Evolutionary conservation across 2,888 invertebrate species (phyloP), one percentile per base, ranked within the genome.

Genomic region (Drosophila ustulata): DNA sequence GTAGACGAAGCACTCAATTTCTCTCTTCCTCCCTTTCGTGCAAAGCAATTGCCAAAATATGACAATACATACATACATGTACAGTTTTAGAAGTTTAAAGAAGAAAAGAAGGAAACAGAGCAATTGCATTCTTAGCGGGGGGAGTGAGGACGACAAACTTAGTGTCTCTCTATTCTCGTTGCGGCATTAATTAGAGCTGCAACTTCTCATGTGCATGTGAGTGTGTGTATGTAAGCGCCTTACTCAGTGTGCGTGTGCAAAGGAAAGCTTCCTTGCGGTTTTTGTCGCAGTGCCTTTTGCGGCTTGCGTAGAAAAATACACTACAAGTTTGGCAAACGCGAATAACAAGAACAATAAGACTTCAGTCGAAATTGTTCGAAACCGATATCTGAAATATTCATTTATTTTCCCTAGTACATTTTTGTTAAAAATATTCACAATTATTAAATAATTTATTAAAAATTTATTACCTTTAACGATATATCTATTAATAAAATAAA

Each of bases 191-290:
- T 13, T 41, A 53, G 18, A 28, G 28, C n/a, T 53, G 18, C 18
- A 18, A 18, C 4, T 37, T 11, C n/a, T 37, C n/a, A 4, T 11
- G n/a, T 37, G 37, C 37, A 37, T 18, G 37, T n/a, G 4, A 5
- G 32, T 9, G 4, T 37, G 4, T 9, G 8, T 32, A 5, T 59
- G 49, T 30, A 8, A 41, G 28, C 23, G 18, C 18, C 18, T 1
- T 18, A 18, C 18, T 18, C 18, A 18, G 26, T 49, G 49, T 58
- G 28, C 41, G 18, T 49, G 18, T 49, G 18, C 26, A 6, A 8
- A 43, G 13, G n/a, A 8, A 37, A 41, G 52, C 53, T 56, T 56
- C 46, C 46, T 56, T 46, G 56, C 56, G 56, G 56, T 57, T 57
- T 47, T 57, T 57, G 34, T 25, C 26, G 46, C 46, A 57, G 34